These are phyloP conservation scores for Nomada hirtipes DNA, from an alignment of 2,888 invertebrate genomes.

Conservation along the genomic window DNA sequence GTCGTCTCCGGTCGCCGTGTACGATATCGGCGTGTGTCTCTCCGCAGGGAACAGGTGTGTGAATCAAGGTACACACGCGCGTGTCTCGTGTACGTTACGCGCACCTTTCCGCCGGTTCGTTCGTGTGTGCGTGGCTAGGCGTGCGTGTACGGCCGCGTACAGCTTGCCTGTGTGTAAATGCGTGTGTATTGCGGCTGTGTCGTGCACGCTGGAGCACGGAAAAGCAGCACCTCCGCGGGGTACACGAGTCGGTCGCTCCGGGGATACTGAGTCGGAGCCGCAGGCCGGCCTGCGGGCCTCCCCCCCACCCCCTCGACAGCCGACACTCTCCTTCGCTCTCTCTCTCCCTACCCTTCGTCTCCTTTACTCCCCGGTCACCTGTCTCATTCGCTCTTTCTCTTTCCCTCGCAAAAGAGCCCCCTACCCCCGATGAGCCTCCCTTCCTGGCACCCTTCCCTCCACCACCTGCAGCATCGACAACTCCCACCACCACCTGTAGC, in stretches of 20 bases:
- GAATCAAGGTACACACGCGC: constrained; percentile 42
- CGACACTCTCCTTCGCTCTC: constrained; percentile 53
- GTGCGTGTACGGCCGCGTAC: constrained; percentile 27
- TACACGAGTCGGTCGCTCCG: constrained; percentile 85
- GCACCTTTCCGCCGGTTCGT: constrained; percentile 17
- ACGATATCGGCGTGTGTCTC: constrained; percentile 42
- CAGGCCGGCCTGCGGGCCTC: constrained; percentile 84
- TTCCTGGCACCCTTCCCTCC: constrained; percentile 30
- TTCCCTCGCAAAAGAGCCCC: constrained; percentile 18
- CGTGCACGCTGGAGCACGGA: constrained; percentile 66
- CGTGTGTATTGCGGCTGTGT: constrained; percentile 43
- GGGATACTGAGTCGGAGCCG: constrained; percentile 84
- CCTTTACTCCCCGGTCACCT: constrained; percentile 39
- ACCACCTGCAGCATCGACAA: constrained; percentile 50
- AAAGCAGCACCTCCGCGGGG: constrained; percentile 79
- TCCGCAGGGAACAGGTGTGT: constrained; percentile 64
- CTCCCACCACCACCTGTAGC: constrained; percentile 45
- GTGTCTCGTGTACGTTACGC: constrained; percentile 23
- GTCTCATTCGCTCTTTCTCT: constrained; percentile 44
- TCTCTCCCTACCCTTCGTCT: constrained; percentile 46
- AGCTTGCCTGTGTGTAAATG: not conserved
- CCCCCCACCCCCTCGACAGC: constrained; percentile 73
- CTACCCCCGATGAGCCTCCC: constrained; percentile 1
- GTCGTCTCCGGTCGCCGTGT: constrained; percentile 22
- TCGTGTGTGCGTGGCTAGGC: constrained; percentile 1